Conservation (phyloP, 2,888 invertebrate species). For the Orthosia gracilis region DNA sequence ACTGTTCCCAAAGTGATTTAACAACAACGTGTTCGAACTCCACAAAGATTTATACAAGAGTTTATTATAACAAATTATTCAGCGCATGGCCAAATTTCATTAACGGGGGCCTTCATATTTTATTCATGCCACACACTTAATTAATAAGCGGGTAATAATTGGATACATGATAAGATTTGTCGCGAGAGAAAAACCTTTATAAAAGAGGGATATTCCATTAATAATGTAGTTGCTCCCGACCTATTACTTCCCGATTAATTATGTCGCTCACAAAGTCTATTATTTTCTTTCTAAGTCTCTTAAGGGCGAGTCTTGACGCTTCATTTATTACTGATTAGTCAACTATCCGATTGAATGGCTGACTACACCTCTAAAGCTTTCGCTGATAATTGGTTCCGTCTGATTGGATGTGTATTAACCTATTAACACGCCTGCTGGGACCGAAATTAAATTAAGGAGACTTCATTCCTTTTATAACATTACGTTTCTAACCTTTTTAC, state of each 20-base stretch:
- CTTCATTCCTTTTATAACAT: conserved; percentile 19
- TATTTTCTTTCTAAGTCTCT: conserved; percentile 62
- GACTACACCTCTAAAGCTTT: conserved; percentile 59
- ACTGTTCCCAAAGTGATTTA: conserved; percentile 52
- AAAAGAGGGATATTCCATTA: conserved; percentile 66
- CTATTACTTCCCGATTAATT: conserved; percentile 76
- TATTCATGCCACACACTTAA: conserved; percentile 67
- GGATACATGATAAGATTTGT: conserved; percentile 66
- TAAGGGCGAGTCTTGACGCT: conserved; percentile 34
- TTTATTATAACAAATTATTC: conserved; percentile 62
- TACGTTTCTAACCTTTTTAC: conserved; percentile 11
- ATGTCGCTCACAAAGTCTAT: conserved; percentile 71
- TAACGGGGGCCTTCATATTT: conserved; percentile 63
- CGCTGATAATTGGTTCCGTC: conserved; percentile 60
- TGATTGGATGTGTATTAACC: conserved; percentile 54
- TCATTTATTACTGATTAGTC: conserved; percentile 63
- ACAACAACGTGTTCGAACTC: conserved; percentile 60
- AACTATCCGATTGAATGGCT: conserved; percentile 58
- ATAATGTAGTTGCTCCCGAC: conserved; percentile 71
- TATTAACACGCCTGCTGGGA: conserved; percentile 49
- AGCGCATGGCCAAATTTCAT: conserved; percentile 68
- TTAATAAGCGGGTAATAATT: conserved; percentile 68
- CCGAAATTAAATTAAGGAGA: conserved; percentile 36
- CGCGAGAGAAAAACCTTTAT: conserved; percentile 51
- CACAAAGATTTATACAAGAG: conserved; percentile 61